phyloP scores from a whole-genome alignment of 2,888 invertebrate species.

The Sarcophaga caerulescens region DNA sequence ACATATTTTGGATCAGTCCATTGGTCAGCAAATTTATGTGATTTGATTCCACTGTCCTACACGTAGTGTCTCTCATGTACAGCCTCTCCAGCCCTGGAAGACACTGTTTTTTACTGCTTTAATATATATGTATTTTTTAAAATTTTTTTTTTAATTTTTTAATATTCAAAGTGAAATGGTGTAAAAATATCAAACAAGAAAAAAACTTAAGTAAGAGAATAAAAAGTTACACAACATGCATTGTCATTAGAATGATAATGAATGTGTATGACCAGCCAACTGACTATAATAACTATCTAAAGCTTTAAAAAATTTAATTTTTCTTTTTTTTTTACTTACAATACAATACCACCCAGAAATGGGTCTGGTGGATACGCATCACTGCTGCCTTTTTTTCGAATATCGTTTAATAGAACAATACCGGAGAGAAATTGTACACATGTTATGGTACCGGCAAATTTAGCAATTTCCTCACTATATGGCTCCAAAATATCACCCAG shows the following conservation, averaged over 20 bases:
- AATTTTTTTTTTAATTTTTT: neutral
- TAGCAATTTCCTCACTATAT: slow-evolving; percentile 81
- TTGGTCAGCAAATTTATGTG: no score
- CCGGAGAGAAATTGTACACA: slow-evolving; percentile 92
- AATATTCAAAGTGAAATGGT: neutral
- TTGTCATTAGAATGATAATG: neutral
- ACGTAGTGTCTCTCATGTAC: no score
- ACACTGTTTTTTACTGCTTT: neutral
- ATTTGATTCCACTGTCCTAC: no score
- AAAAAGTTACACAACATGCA: neutral
- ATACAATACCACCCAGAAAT: slow-evolving; percentile 88
- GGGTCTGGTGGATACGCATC: slow-evolving; percentile 86
- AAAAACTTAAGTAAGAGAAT: neutral
- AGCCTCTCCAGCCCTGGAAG: no score
- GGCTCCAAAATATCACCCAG: slow-evolving; percentile 77
- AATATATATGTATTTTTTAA: neutral
- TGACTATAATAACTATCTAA: neutral
- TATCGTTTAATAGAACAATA: slow-evolving; percentile 87
- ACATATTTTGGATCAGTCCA: no score
- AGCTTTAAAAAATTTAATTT: neutral
- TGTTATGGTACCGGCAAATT: slow-evolving; percentile 88
- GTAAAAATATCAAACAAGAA: neutral
- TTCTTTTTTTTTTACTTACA: slow-evolving; percentile 83
- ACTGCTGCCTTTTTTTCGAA: slow-evolving; percentile 86
- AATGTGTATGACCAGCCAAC: neutral